These are phyloP conservation scores for Ctena decussata DNA, from an alignment of 2,888 invertebrate genomes.

Conservation along the genomic window DNA sequence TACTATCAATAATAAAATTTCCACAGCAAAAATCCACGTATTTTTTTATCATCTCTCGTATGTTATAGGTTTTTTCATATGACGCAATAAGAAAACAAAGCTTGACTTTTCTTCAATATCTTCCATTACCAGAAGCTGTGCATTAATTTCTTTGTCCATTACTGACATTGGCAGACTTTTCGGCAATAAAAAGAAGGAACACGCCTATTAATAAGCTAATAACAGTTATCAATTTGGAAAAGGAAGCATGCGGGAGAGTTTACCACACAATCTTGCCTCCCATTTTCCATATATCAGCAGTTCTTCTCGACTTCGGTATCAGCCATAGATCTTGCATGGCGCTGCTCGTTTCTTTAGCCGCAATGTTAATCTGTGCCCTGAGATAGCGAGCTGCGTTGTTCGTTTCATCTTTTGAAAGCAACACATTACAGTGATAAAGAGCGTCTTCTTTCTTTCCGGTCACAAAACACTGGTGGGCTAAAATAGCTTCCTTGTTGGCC, in stretches of 20 bases:
- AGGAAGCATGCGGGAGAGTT: conserved; percentile 21
- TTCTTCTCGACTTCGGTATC: conserved; percentile 76
- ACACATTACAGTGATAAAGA: conserved; percentile 59
- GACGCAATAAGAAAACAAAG: too few species aligned
- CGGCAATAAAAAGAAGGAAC: too few species aligned
- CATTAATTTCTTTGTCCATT: too few species aligned
- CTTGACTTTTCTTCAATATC: too few species aligned
- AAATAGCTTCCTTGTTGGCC: conserved; percentile 70
- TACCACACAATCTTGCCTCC: conserved; percentile 73
- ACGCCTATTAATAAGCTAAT: too few species aligned
- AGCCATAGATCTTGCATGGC: conserved; percentile 75
- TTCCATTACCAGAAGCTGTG: too few species aligned
- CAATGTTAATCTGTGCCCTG: conserved; percentile 72
- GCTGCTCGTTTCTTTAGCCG: conserved; percentile 62
- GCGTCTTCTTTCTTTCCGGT: conserved; percentile 65
- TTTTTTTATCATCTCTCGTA: too few species aligned
- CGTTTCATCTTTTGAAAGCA: conserved; percentile 63
- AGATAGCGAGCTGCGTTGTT: conserved; percentile 72
- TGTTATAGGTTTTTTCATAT: too few species aligned
- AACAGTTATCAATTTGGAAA: too few species aligned
- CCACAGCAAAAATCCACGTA: too few species aligned
- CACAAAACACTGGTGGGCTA: conserved; percentile 66
- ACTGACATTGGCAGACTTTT: too few species aligned
- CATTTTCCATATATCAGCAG: conserved; percentile 79
- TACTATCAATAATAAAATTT: too few species aligned